A percentile compares a stretch with the other conserved stretches of the same genome.
phyloP scores from a whole-genome alignment of 1,140 invertebrate genomes.

The Caerostris darwini region DNA sequence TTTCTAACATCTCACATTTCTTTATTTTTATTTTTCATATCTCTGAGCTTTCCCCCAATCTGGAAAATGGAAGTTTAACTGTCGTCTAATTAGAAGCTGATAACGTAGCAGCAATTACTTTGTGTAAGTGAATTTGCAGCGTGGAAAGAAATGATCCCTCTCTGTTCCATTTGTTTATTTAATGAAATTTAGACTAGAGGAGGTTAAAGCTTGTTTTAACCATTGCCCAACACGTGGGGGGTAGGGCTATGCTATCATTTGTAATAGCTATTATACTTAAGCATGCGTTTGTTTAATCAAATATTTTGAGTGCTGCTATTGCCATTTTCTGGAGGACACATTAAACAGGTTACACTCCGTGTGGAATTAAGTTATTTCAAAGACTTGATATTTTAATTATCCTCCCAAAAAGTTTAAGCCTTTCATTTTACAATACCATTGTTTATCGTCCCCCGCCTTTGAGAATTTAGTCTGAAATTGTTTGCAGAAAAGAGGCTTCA shows the following conservation, averaged over 20 bases:
- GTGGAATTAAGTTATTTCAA: neutral
- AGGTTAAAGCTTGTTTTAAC: neutral
- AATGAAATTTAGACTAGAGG: neutral
- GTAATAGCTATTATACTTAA: neutral
- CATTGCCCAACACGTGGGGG: neutral
- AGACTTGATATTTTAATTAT: neutral
- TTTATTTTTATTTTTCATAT: neutral
- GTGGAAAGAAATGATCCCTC: neutral
- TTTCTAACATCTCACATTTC: neutral
- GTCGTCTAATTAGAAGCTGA: slow-evolving; percentile 57
- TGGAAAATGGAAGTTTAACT: slow-evolving; percentile 43
- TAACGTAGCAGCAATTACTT: slow-evolving; percentile 43
- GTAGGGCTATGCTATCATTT: neutral
- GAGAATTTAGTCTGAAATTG: slow-evolving; percentile 1
- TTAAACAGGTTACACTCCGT: neutral
- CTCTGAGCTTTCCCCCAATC: neutral
- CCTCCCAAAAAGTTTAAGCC: neutral
- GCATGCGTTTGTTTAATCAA: neutral
- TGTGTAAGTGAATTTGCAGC: slow-evolving; percentile 6
- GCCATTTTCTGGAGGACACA: neutral
- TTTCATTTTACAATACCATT: neutral
- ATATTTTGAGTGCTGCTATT: slow-evolving; percentile 7
- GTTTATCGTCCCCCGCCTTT: neutral
- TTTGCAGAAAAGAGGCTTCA: neutral
- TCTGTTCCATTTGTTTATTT: slow-evolving; percentile 11